phyloP scores from a whole-genome alignment of 2,797 vertebrate genomes.

The Carcharodon carcharias region DNA sequence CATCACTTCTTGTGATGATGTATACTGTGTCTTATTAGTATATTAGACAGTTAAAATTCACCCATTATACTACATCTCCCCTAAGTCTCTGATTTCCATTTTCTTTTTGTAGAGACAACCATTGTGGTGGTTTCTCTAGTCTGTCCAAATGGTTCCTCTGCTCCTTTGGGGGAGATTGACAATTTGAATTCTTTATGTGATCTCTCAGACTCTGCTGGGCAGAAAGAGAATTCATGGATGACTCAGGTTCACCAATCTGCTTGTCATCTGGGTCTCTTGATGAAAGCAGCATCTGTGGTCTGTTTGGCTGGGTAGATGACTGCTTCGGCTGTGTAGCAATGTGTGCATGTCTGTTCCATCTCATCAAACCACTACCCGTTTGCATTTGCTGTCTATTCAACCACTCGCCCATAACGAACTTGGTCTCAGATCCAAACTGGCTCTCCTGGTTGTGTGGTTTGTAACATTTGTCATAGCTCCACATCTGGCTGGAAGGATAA shows the following conservation, averaged over 20 bases:
- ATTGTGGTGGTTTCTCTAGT: background rate
- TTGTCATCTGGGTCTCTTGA: background rate
- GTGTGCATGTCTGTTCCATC: background rate
- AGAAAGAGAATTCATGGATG: background rate
- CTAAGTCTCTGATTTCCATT: too few relatives aligned
- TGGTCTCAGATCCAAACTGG: background rate
- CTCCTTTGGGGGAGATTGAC: background rate
- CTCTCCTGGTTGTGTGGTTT: background rate
- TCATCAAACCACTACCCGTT: background rate
- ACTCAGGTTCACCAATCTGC: background rate
- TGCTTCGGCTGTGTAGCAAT: too few relatives aligned
- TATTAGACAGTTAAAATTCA: too few relatives aligned
- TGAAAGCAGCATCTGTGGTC: background rate
- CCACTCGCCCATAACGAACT: background rate
- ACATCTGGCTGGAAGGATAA: background rate
- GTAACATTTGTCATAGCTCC: background rate
- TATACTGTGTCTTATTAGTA: too few relatives aligned
- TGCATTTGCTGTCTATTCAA: background rate
- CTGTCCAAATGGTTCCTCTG: too few relatives aligned
- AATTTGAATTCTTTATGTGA: background rate
- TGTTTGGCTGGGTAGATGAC: background rate
- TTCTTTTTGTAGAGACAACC: background rate
- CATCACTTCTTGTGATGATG: too few relatives aligned
- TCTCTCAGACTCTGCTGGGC: too few relatives aligned
- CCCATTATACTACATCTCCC: too few relatives aligned